A percentile compares a stretch with the other conserved stretches of the same genome.
Evolutionary conservation across 2,797 vertebrate genomes (phyloP).

Genomic region (Hybognathus amarus): DNA sequence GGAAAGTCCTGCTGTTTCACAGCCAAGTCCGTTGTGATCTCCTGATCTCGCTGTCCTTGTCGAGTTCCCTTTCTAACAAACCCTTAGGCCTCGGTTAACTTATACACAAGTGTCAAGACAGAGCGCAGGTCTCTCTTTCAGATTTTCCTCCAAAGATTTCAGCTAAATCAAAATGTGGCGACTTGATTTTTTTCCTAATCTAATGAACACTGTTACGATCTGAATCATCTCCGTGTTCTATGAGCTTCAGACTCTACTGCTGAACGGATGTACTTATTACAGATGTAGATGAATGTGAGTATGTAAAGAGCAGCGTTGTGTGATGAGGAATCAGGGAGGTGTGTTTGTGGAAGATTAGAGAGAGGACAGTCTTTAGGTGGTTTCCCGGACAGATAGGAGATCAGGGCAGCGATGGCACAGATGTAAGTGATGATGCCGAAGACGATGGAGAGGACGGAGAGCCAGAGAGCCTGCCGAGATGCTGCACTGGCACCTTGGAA

Average conservation of each 20-base stretch:
- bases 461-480: slow-evolving; percentile 85
- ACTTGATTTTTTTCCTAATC: background rate
- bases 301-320: slow-evolving; percentile 41
- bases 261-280: slow-evolving; percentile 34
- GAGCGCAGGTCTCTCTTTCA: background rate
- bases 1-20: slow-evolving; percentile 45
- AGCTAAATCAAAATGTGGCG: background rate
- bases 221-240: background rate
- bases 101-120: background rate
- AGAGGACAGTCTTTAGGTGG: slow-evolving; percentile 73
- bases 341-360: background rate
- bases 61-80: slow-evolving; percentile 61
- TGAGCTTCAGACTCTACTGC: slow-evolving; percentile 10
- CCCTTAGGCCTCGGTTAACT: slow-evolving; percentile 36
- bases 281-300: slow-evolving; percentile 32
- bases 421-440: slow-evolving; percentile 87
- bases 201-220: background rate
- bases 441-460: slow-evolving; percentile 86
- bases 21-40: slow-evolving; percentile 56
- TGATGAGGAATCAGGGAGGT: slow-evolving; percentile 27
- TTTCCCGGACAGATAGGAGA: slow-evolving; percentile 87
- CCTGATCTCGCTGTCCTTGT: slow-evolving; percentile 60
- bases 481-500: slow-evolving; percentile 82
- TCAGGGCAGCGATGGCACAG: slow-evolving; percentile 83
- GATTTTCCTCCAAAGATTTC: background rate